phyloP scores from a whole-genome alignment of 2,113 vertebrate genomes.

The Paralichthys olivaceus region DNA sequence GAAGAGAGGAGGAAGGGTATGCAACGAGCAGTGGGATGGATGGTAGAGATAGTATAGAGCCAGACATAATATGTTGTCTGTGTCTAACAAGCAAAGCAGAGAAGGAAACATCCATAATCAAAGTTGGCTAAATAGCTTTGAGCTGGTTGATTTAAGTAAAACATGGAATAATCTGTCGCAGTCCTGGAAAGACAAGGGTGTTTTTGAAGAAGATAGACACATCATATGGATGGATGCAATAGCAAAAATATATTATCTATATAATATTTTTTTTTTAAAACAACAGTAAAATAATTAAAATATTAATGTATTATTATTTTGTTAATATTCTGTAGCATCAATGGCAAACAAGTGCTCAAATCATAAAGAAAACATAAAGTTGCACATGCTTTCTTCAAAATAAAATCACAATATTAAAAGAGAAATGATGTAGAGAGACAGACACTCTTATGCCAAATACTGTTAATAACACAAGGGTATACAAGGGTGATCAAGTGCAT shows the following conservation, averaged over 20 bases:
- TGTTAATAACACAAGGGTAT: not conserved
- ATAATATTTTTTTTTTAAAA: no score
- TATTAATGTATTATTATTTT: no score
- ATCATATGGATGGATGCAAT: no score
- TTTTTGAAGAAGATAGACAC: not conserved
- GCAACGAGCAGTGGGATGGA: not conserved
- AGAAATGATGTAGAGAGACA: not conserved
- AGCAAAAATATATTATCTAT: no score
- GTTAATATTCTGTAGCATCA: not conserved
- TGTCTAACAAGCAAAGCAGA: not conserved
- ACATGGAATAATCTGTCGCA: not conserved
- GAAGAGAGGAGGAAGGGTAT: not conserved
- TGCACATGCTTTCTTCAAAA: not conserved
- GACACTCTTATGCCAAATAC: not conserved
- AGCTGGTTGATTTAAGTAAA: not conserved
- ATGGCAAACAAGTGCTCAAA: not conserved
- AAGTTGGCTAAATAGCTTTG: conserved; percentile 5
- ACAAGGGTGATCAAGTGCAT: conserved; percentile 3
- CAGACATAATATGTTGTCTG: conserved; percentile 4
- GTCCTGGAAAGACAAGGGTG: not conserved
- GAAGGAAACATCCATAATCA: not conserved
- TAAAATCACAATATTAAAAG: not conserved
- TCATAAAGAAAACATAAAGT: not conserved
- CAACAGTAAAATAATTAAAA: no score
- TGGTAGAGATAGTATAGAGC: conserved; percentile 3